Evolutionary conservation across 2,797 vertebrate species (phyloP), one percentile per base, ranked within the genome.

Genomic region (Adelosebastes latens): DNA sequence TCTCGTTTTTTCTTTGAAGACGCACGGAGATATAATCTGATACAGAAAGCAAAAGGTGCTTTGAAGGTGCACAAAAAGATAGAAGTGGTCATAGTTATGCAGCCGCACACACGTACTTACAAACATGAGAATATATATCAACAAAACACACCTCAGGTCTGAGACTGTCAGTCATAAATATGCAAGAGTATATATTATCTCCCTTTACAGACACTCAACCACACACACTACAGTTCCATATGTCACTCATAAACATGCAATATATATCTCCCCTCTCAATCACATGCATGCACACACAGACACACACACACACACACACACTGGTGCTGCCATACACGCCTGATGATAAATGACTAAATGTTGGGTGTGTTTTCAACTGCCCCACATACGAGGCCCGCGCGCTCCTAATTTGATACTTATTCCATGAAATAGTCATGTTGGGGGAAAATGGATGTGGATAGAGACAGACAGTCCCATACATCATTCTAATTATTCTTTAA

Each of bases 401-500:
- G 75, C 84, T 80, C 86, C 92, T 94, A 94, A 95, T 94, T 92
- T 94, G 89, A 94, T 94, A 93, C 91, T 93, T 93, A 94, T 94
- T 94, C 93, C 82, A 92, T 93, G 92, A 95, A 94, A 94, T 93
- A 94, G 92, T 92, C 90, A 92, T 93, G 90, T 94, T 93, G 88
- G 88, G 89, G 88, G 88, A 94, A 94, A 95, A 94, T 92, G 93
- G 90, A 95, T 95, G 93, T 91, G 93, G 93, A 95, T 93, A 87
- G 92, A 95, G 88, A 96, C 90, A 94, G 94, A 95, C 95, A 93
- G 93, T 94, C 92, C 89, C 95, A 95, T 95, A 94, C 89, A 95
- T 95, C 94, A 93, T 93, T 94, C 85, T 93, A 95, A 96, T 95
- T 89, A 94, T 95, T 95, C 93, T 95, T 94, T 95, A 95, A 95